Conservation (phyloP, 2,113 vertebrate genomes). For the Mormyrus iriodes region DNA sequence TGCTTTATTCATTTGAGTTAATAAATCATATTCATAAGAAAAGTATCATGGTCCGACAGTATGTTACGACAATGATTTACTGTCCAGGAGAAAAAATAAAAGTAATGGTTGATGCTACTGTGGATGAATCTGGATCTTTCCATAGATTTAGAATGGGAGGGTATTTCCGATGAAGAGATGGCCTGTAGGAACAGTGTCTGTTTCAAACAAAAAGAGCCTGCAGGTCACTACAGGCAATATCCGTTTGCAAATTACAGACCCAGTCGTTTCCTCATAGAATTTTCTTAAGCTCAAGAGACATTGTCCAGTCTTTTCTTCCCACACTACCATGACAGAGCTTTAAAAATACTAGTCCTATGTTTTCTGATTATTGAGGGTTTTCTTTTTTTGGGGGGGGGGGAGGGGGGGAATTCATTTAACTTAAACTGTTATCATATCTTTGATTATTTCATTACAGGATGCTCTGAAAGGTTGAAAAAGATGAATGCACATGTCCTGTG, state of each 20-base stretch:
- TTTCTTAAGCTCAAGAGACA: conserved; percentile 41
- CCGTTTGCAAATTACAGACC: conserved; percentile 61
- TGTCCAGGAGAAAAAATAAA: not conserved
- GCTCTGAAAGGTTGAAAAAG: not conserved
- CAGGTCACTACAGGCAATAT: conserved; percentile 65
- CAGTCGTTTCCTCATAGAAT: conserved; percentile 46
- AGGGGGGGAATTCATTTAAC: conserved; percentile 23
- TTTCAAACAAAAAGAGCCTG: conserved; percentile 67
- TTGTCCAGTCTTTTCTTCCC: conserved; percentile 8
- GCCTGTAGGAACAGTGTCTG: conserved; percentile 64
- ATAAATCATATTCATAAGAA: not conserved
- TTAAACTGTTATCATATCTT: conserved; percentile 16
- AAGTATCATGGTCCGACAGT: not conserved
- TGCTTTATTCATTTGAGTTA: not conserved
- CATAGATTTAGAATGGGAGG: conserved; percentile 42
- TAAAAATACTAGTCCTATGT: conserved; percentile 11
- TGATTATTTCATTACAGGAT: not conserved
- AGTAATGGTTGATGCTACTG: conserved; percentile 31
- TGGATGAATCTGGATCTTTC: conserved; percentile 44
- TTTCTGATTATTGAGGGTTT: conserved; percentile 30
- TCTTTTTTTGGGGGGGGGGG: conserved; percentile 16
- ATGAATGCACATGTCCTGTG: not conserved
- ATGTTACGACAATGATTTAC: not conserved
- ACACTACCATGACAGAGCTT: conserved; percentile 20
- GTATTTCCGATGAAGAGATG: conserved; percentile 44